Base-by-base conservation (phyloP, 2,797 vertebrate genomes). In the Mallotus villosus region DNA sequence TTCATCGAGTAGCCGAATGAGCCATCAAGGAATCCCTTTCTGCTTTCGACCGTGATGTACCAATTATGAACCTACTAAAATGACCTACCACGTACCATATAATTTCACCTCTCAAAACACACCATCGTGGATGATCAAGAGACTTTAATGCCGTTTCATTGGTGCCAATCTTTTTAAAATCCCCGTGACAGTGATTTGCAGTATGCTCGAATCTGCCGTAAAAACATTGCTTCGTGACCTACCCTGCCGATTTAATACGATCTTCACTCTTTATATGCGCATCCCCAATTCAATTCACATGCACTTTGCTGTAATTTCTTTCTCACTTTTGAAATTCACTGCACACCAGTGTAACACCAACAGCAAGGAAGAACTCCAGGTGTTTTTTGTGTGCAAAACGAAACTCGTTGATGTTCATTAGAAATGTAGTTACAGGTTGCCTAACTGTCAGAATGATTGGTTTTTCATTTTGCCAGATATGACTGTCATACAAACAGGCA, bases 141-240 rank as follows among this genome's bases (percentile, higher is more conserved):
- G 73, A 85, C 77, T 77, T 88, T 90, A 88, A 90, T 80, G 12
- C 49, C 75, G 79, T 87, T 88, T 80, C 77, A 84, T 78, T 88
- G 86, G 86, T 86, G 85, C 85, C 86, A 86, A 85, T 86, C 84
- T 72, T 84, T 78, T 11, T 80, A 71, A 84, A 79, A 67, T 74
- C 75, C 79, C 80, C 82, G 85, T 71, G 74, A 78, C 74, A 80
- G 79, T 84, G 79, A 86, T 77, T 81, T 81, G 84, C 82, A 88
- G 25, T 84, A 84, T 87, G 86, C 78, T 81, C 87, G 70, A 81
- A 68, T 24, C 63, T 22, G 74, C 63, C 29, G 74, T 76, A 76
- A 21, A 75, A 61, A 75, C 12, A n/a, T 21, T 17, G 37, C 19
- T 8, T 4, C 21, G n/a, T 16, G 34, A 34, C 63, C 63, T 4